Base-by-base conservation (phyloP, 2,888 invertebrate genomes). In the Heliconius hortense region DNA sequence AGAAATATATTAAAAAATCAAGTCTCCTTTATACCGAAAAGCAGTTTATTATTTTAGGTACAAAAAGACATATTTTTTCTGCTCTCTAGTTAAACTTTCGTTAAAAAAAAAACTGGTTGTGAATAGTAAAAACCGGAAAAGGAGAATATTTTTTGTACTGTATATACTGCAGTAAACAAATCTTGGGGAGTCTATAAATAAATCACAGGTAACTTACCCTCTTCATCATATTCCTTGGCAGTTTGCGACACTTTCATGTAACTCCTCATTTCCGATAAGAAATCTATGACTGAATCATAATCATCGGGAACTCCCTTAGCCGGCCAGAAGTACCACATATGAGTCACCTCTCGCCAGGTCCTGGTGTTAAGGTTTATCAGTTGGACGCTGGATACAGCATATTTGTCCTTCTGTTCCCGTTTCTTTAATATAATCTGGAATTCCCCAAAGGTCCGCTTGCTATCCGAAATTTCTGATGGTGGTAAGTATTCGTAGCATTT, bases 251-350 rank as follows among this genome's bases (percentile, higher is more conserved):
- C 85, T 83, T 94, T 94, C 91, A 94, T 93, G 72, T 90, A 93
- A 72, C 89, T 93, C 85, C 98, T 95, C 79, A 97, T 97, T 89
- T 98, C 98, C 26, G 97, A 95, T 63, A 98, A 94, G 91, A 98
- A 97, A 73, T 98, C 97, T 69, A 98, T 97, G 68, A 98, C 94
- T 0, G 97, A 97, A 72, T 97, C 96, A 72, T 96, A 96, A 84
- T 98, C 98, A 11, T 95, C 95, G 2, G 98, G 98, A 0, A 97
- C 96, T 0, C 98, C 98, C 79, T 96, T 96, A n/a, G 96, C 95
- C 0, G 98, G 98, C 98, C 98, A 99, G 85, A 97, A 96, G 93
- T 98, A 98, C 98, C 98, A 98, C 84, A 98, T 96, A 85, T 98
- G 98, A 0, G 96, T 97, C 74, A 98, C 95, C 88, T 98, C 98